Base-by-base conservation (phyloP, 2,113 vertebrate genomes). In the Penelope pileata region DNA sequence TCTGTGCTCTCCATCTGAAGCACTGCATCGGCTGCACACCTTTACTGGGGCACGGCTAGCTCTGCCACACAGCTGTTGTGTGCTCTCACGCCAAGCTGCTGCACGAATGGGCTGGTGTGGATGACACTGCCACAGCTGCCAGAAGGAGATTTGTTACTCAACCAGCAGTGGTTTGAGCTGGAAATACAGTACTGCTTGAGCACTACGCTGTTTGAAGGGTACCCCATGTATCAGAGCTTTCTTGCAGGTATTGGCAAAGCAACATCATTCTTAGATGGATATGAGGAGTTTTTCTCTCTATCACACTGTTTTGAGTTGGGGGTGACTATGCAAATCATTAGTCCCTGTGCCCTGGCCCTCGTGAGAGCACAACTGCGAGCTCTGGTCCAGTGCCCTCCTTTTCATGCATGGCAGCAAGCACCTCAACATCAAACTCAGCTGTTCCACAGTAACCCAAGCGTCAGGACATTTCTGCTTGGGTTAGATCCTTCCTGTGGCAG, bases 141-240 rank as follows among this genome's bases (percentile, higher is more conserved):
- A 9, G 17, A 43, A 16, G 10, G n/a, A 47, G 22, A 10, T 2
- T n/a, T 2, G 1, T 16, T 53, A 6, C 60, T 64, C 12, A 7
- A 73, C 23, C 27, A 7, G 12, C 10, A 0, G 19, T 16, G 18
- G 16, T 6, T 15, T 48, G 48, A 60, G 30, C 43, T 42, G 40
- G 45, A 40, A 58, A 29, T 36, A 51, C 38, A 26, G 4, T 1
- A 9, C 17, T 30, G 47, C 74, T 36, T 2, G 0, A 16, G 53
- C 1, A 2, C 56, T 17, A 6, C 5, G 1, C 38, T 58, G 8
- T 27, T 34, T 22, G 23, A 45, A 42, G 26, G 1, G 1, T 6
- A 27, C 5, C 38, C 30, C 0, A 0, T 7, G 16, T 43, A 24
- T 40, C 60, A 64, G 48, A 29, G 38, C 16, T 74, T 59, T 75